Conservation (phyloP, 1,140 invertebrate genomes). For the Zaprionus capensis region DNA sequence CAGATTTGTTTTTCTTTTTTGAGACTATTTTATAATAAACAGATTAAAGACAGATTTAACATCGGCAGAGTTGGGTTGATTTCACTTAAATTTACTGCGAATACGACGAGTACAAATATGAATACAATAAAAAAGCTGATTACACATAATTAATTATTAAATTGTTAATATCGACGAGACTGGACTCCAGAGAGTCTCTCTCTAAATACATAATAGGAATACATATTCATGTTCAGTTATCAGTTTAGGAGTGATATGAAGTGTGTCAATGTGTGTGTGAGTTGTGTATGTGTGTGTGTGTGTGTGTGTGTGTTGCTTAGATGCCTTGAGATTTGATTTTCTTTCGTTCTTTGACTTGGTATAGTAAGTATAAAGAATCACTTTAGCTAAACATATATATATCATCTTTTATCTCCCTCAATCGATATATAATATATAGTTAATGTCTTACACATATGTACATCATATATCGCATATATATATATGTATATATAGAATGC, state of each 20-base stretch:
- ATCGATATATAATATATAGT: slow-evolving; percentile 38
- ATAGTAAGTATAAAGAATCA: slow-evolving; percentile 41
- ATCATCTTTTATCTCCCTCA: background rate
- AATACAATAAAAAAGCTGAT: slow-evolving; percentile 17
- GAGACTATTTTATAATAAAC: slow-evolving; percentile 33
- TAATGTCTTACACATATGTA: slow-evolving; percentile 37
- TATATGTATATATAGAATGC: slow-evolving; percentile 43
- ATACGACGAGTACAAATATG: slow-evolving; percentile 25
- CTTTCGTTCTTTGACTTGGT: slow-evolving; percentile 22
- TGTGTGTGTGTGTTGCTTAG: slow-evolving; percentile 30
- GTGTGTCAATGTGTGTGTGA: slow-evolving; percentile 34
- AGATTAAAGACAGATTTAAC: slow-evolving; percentile 16
- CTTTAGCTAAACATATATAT: slow-evolving; percentile 28
- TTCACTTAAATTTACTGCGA: slow-evolving; percentile 38
- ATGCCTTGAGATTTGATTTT: slow-evolving; percentile 44
- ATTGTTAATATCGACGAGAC: slow-evolving; percentile 43
- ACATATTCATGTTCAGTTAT: slow-evolving; percentile 51
- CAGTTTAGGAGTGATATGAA: slow-evolving; percentile 76
- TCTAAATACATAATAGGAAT: slow-evolving; percentile 77
- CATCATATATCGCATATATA: slow-evolving; percentile 31
- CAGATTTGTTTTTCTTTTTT: slow-evolving; percentile 15
- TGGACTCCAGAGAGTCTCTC: slow-evolving; percentile 24
- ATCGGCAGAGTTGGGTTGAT: slow-evolving; percentile 29
- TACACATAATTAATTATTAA: slow-evolving; percentile 43
- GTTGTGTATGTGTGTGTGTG: background rate